Evolutionary conservation across 2,888 invertebrate genomes (phyloP), one percentile per base, ranked within the genome.

Genomic region (Bellardia bayeri): DNA sequence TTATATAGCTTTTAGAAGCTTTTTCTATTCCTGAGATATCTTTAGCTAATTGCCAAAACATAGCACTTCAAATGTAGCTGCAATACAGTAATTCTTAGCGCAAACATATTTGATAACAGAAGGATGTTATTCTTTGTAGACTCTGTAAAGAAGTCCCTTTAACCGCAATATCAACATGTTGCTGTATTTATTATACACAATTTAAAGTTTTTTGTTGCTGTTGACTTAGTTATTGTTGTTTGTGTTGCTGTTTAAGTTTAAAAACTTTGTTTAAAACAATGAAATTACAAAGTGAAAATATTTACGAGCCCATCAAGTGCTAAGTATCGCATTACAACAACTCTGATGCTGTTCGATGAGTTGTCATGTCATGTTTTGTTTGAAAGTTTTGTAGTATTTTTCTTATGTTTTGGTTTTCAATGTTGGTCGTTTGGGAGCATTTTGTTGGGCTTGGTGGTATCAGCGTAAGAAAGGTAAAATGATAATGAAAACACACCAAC

Each of bases 261-360:
- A 81, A 82, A 87, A 89, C 90, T 91, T 90, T 90, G 90, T 91
- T 89, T 79, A 76, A 79, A 82, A 75, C 84, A 88, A 88, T 85
- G 85, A 89, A 85, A 89, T 86, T 84, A 85, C 76, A 82, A 86
- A 85, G 61, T 83, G 78, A 91, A 91, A 91, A 92, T 91, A 92
- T 93, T 92, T 92, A 92, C 92, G 93, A 92, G 92, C 92, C 91
- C 91, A 91, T 92, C 92, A 91, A 92, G 91, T 92, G 91, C 91
- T 92, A 92, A 92, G 93, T 93, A 92, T 92, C 92, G 91, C 91
- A 93, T 92, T 92, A 92, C 92, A 92, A 91, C 92, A 90, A 92
- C 92, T 93, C 91, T 91, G 88, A 85, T 84, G 92, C 91, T 92
- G 92, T 91, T 92, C 92, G 93, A 92, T 92, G 93, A 92, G 92